These are phyloP conservation scores for Melipona beecheii DNA, from an alignment of 2,888 invertebrate genomes.

Conservation along the genomic window DNA sequence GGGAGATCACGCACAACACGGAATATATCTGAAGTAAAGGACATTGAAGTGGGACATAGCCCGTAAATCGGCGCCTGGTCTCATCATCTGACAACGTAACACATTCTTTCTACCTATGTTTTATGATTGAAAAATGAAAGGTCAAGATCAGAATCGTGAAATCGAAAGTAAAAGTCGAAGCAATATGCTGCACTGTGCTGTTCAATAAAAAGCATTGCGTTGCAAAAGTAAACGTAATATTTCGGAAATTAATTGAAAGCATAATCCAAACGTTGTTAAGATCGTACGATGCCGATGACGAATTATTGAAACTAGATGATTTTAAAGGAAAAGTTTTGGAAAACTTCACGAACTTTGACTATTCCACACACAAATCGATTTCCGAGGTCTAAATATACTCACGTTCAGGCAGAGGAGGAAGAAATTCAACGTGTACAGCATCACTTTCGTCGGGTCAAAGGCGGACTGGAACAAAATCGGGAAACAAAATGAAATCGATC, in stretches of 20 bases:
- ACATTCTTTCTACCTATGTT: slow-evolving; percentile 20
- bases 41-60: slow-evolving; percentile 16
- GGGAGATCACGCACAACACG: slow-evolving; percentile 93
- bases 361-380: neutral
- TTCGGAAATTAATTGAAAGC: neutral
- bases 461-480: slow-evolving; percentile 86
- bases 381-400: slow-evolving; percentile 84
- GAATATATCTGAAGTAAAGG: slow-evolving; percentile 86
- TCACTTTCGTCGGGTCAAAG: slow-evolving; percentile 91
- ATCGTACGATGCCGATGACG: neutral
- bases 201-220: neutral
- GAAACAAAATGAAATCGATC: slow-evolving; percentile 12
- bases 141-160: neutral
- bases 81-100: slow-evolving; percentile 9
- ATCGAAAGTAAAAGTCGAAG: neutral
- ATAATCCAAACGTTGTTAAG: too few species aligned
- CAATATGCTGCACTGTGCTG: neutral
- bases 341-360: neutral
- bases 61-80: neutral
- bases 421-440: slow-evolving; percentile 91
- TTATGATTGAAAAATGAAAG: neutral
- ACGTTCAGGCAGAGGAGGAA: slow-evolving; percentile 91
- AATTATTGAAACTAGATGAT: neutral
- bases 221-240: neutral
- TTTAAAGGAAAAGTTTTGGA: neutral